These are phyloP conservation scores for Protophormia terraenovae DNA, from an alignment of 2,888 invertebrate genomes.

Conservation along the genomic window DNA sequence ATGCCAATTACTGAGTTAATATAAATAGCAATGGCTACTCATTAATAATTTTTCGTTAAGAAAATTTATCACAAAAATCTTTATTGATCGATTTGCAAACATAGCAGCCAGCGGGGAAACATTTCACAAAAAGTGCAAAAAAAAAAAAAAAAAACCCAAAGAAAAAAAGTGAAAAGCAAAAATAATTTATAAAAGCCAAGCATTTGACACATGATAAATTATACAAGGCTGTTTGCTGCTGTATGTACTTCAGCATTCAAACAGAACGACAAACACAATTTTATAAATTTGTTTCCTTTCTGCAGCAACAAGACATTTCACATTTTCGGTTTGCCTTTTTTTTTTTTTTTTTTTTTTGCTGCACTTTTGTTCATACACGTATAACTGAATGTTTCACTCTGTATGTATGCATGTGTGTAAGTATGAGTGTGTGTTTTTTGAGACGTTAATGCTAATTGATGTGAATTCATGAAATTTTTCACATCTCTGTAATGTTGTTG, in stretches of 20 bases:
- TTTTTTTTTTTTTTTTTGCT: neutral
- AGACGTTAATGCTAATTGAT: conserved; percentile 68
- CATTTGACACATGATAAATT: conserved; percentile 53
- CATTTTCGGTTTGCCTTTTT: neutral
- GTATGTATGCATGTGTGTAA: neutral
- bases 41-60: conserved; percentile 17
- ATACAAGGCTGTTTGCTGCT: conserved; percentile 48
- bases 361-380: neutral
- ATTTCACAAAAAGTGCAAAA: neutral
- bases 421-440: conserved; percentile 3
- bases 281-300: conserved; percentile 40
- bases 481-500: conserved; percentile 65
- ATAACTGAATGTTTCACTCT: no score
- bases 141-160: neutral
- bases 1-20: neutral
- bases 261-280: neutral
- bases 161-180: neutral
- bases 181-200: conserved; percentile 49
- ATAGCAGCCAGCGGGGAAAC: neutral
- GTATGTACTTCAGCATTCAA: neutral
- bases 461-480: conserved; percentile 70
- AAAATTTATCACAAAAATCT: conserved; percentile 2
- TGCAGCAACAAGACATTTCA: neutral
- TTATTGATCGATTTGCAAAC: conserved; percentile 39
- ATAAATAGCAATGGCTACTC: neutral